Conservation (phyloP, 2,113 vertebrate species). For the Chaetops frenatus region DNA sequence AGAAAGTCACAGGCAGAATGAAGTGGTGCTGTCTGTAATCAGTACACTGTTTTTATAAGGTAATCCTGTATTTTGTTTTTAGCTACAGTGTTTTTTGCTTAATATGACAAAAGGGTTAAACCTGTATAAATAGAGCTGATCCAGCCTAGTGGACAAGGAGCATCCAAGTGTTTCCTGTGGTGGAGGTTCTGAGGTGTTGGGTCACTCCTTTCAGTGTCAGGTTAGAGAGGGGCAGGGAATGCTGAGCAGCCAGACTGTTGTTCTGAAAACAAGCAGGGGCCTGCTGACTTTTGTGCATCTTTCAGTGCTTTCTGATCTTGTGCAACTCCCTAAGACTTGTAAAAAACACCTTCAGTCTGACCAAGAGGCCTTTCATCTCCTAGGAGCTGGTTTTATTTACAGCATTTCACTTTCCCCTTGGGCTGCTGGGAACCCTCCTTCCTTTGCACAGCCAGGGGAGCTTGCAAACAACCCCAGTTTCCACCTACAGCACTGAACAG, state of each 20-base stretch:
- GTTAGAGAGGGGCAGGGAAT: background rate
- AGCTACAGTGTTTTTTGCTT: background rate
- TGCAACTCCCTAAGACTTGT: fast-evolving
- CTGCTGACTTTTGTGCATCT: background rate
- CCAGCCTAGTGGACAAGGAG: background rate
- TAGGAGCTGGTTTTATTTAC: background rate
- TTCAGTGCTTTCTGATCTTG: background rate
- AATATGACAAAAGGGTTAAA: background rate
- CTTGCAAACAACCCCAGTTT: background rate
- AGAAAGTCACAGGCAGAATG: background rate
- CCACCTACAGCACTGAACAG: background rate
- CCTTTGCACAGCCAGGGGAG: background rate
- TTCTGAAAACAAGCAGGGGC: background rate
- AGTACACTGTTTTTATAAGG: background rate
- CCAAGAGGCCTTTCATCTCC: background rate
- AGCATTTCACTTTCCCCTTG: background rate
- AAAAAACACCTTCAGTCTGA: background rate
- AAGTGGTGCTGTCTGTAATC: background rate
- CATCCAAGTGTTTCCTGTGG: background rate
- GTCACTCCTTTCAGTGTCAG: background rate
- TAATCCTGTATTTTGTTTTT: constrained; percentile 7
- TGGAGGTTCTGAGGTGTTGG: background rate
- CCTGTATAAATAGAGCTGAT: background rate
- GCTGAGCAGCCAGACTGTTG: background rate
- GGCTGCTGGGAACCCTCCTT: background rate